Percentiles rank a stretch among this genome's conserved stretches.
These are phyloP conservation scores for Tipula helvola DNA, from an alignment of 2,888 invertebrate genomes.

Conservation along the genomic window DNA sequence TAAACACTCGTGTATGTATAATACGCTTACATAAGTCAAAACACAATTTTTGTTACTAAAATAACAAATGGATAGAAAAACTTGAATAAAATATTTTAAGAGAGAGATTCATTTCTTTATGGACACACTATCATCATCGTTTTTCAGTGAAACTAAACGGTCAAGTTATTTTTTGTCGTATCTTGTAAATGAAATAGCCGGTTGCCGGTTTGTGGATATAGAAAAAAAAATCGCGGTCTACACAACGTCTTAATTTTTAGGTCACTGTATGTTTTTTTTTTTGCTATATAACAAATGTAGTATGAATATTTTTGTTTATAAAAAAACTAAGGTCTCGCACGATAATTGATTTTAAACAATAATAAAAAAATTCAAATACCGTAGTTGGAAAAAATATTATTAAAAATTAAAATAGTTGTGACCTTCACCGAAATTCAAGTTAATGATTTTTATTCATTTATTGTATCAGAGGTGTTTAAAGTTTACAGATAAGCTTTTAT, in stretches of 20 bases:
- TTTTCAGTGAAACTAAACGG: not conserved
- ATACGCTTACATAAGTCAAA: not conserved
- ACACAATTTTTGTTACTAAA: not conserved
- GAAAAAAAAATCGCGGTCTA: not conserved
- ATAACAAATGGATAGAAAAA: not conserved
- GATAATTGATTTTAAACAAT: not conserved
- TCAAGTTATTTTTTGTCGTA: not conserved
- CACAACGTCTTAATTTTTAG: not conserved
- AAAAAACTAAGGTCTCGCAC: not conserved
- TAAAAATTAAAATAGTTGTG: not conserved
- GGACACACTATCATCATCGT: not conserved
- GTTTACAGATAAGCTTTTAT: not conserved
- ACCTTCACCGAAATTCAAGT: not conserved
- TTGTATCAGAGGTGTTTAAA: not conserved
- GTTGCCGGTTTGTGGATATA: not conserved
- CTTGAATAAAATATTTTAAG: not conserved
- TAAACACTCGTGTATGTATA: not conserved
- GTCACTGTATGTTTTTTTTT: not conserved
- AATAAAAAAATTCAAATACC: not conserved
- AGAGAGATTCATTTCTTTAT: not conserved
- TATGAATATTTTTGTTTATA: not conserved
- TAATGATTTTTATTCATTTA: not conserved
- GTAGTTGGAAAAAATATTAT: not conserved
- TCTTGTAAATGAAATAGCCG: not conserved
- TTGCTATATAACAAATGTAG: not conserved